Percentiles rank a stretch among this genome's conserved stretches.
Evolutionary conservation across 2,888 invertebrate species (phyloP).

Genomic region (Catotricha subobsoleta): DNA sequence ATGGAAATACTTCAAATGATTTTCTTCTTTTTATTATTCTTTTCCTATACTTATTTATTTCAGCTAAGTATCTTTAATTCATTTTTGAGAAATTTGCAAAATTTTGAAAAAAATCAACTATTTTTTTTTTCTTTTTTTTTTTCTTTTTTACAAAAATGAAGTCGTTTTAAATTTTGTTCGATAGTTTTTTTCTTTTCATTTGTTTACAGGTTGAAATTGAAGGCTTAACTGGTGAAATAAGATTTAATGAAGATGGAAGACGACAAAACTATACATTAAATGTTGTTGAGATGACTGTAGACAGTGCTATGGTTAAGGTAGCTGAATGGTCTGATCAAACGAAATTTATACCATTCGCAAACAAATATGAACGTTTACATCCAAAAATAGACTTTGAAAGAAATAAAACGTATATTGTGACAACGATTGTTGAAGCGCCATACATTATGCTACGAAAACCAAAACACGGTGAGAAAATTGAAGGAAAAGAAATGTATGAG

Average conservation of each 20-base stretch:
- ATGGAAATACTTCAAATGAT: too few relatives aligned
- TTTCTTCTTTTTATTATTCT: too few relatives aligned
- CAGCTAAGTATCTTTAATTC: too few relatives aligned
- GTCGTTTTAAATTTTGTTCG: too few relatives aligned
- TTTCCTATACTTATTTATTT: too few relatives aligned
- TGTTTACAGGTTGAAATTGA: constrained; percentile 65
- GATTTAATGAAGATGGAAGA: constrained; percentile 78
- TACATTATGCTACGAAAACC: constrained; percentile 62
- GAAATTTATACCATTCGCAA: constrained; percentile 51
- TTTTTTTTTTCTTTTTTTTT: too few relatives aligned
- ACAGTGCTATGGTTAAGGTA: constrained; percentile 82
- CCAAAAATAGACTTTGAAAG: constrained; percentile 55
- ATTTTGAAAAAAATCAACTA: too few relatives aligned
- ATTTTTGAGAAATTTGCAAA: too few relatives aligned
- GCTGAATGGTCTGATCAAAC: constrained; percentile 74
- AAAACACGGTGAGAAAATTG: constrained; percentile 42
- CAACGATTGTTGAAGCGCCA: constrained; percentile 72
- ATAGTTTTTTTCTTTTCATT: too few relatives aligned
- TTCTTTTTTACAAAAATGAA: too few relatives aligned
- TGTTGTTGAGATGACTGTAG: constrained; percentile 84
- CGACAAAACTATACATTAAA: constrained; percentile 77
- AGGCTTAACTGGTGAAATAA: constrained; percentile 77
- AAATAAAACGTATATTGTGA: constrained; percentile 74
- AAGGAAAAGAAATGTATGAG: constrained; percentile 62
- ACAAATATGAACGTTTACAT: constrained; percentile 55